Conservation (phyloP, 2,888 invertebrate genomes). For the Aricia artaxerxes region DNA sequence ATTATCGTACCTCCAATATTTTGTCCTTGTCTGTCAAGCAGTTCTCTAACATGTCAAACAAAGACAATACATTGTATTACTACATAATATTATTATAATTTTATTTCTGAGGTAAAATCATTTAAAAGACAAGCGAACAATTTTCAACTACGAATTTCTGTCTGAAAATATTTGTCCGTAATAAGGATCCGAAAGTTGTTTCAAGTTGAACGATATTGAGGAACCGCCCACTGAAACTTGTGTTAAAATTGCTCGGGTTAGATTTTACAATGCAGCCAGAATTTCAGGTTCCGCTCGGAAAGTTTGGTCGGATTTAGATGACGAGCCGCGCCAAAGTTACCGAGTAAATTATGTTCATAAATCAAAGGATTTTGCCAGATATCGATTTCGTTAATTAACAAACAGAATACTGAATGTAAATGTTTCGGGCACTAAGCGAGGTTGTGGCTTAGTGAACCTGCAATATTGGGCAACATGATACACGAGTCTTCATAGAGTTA, state of each 20-base stretch:
- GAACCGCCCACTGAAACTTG: conserved; percentile 44
- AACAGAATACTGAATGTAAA: conserved; percentile 35
- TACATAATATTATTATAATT: not conserved
- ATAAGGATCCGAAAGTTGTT: not conserved
- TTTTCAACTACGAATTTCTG: not conserved
- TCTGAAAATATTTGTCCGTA: not conserved
- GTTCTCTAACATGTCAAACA: no score
- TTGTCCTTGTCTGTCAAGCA: no score
- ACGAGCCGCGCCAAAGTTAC: conserved; percentile 53
- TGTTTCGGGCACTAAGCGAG: not conserved
- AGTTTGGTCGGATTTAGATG: conserved; percentile 53
- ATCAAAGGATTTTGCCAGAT: conserved; percentile 54
- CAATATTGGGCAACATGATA: not conserved
- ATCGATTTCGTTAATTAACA: conserved; percentile 37
- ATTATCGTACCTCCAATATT: no score
- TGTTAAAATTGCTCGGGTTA: conserved; percentile 30
- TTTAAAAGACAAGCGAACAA: not conserved
- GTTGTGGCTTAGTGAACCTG: not conserved
- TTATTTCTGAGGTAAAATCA: not conserved
- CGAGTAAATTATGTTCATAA: conserved; percentile 62
- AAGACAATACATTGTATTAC: no score
- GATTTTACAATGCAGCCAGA: conserved; percentile 21
- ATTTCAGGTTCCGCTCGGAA: conserved; percentile 25
- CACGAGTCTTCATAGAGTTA: not conserved
- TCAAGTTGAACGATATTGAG: conserved; percentile 39